Percentiles rank a stretch among this genome's conserved stretches.
Conservation (phyloP, 1,140 invertebrate genomes). For the fruit fly (Drosophila melanogaster) region Release_6_plus_ISO1_MT NT_037436.4:7442501-7443000, state of each 20-base stretch:
- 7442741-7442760: too few relatives aligned
- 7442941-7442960: conserved; percentile 53
- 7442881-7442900: conserved; percentile 39
- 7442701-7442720: too few relatives aligned
- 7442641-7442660: not conserved
- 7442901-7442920: conserved; percentile 65
- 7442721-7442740: too few relatives aligned
- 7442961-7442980: conserved; percentile 67
- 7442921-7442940: conserved; percentile 34
- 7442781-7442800: too few relatives aligned
- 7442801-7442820: too few relatives aligned
- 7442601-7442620: not conserved
- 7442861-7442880: too few relatives aligned
- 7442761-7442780: too few relatives aligned
- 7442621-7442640: not conserved
- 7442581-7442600: conserved; percentile 46
- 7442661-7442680: not conserved
- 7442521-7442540: conserved; percentile 72
- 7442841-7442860: conserved; percentile 20
- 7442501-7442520: conserved; percentile 43
- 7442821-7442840: too few relatives aligned
- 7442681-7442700: too few relatives aligned
- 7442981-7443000: conserved; percentile 71
- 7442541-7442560: conserved; percentile 74
- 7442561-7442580: conserved; percentile 9